These are phyloP conservation scores for Ormyrus thymus DNA, from an alignment of 2,888 invertebrate species.

Conservation along the genomic window DNA sequence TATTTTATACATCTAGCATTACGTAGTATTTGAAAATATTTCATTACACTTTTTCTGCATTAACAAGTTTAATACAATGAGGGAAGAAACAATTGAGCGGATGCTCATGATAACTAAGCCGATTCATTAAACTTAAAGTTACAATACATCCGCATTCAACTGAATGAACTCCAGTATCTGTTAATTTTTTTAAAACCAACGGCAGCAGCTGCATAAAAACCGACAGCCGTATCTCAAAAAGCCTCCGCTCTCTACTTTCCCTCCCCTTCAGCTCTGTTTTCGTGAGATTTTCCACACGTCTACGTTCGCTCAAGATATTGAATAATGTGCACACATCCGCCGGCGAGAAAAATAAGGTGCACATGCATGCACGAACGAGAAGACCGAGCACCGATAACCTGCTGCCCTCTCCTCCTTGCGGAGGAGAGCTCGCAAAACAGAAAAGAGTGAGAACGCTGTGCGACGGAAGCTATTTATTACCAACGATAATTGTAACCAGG, in stretches of 20 bases:
- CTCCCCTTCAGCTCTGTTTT: slow-evolving; percentile 33
- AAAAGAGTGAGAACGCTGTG: slow-evolving; percentile 55
- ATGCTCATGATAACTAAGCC: too few relatives aligned
- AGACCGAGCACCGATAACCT: slow-evolving; percentile 64
- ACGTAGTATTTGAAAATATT: too few relatives aligned
- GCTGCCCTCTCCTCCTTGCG: slow-evolving; percentile 61
- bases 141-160: too few relatives aligned
- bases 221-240: neutral
- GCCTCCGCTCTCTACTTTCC: slow-evolving; percentile 10
- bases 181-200: too few relatives aligned
- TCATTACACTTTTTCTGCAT: too few relatives aligned
- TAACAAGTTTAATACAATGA: too few relatives aligned
- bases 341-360: too few relatives aligned
- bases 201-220: too few relatives aligned
- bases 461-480: slow-evolving; percentile 66
- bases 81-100: too few relatives aligned
- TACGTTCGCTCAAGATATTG: slow-evolving; percentile 27
- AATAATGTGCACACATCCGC: slow-evolving; percentile 36
- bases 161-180: too few relatives aligned
- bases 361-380: slow-evolving; percentile 49
- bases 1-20: too few relatives aligned
- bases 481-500: slow-evolving; percentile 70
- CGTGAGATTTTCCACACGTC: slow-evolving; percentile 53
- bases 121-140: too few relatives aligned
- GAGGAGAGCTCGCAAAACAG: slow-evolving; percentile 41